phyloP scores from a whole-genome alignment of 2,888 invertebrate genomes.

The Stratiomys singularior region DNA sequence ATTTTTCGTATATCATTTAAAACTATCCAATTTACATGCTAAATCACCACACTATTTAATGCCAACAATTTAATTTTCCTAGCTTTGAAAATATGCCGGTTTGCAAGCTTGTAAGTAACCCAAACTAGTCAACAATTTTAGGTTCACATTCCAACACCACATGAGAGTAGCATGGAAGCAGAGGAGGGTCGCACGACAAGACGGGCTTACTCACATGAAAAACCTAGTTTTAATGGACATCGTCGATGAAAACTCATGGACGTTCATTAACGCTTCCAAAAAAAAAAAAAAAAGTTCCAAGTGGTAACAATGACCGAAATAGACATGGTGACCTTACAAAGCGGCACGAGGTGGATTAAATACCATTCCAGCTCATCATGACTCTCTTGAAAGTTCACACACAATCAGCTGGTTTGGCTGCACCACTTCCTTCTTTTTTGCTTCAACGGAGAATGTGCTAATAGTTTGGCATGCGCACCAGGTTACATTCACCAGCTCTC shows the following conservation, averaged over 20 bases:
- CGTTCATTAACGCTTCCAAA: conserved; percentile 40
- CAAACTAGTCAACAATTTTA: too few species aligned
- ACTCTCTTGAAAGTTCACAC: background rate
- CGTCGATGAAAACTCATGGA: background rate
- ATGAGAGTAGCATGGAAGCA: too few species aligned
- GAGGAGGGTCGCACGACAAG: background rate
- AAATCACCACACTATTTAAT: too few species aligned
- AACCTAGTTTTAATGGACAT: background rate
- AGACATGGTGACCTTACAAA: conserved; percentile 36
- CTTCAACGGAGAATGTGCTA: background rate
- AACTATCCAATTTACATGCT: too few species aligned
- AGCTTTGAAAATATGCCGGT: too few species aligned
- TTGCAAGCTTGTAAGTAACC: too few species aligned
- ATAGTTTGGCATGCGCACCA: background rate
- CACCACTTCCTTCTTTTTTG: background rate
- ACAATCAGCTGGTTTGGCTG: background rate
- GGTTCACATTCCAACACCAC: too few species aligned
- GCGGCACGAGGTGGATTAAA: conserved; percentile 10
- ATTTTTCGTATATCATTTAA: too few species aligned
- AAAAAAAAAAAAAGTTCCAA: too few species aligned
- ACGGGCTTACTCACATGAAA: background rate
- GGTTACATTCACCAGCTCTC: background rate
- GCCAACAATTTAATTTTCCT: too few species aligned
- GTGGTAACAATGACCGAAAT: conserved; percentile 36
- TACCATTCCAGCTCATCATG: background rate